Evolutionary conservation across 2,888 invertebrate genomes (phyloP).

Genomic region (Coecobrya sp.): DNA sequence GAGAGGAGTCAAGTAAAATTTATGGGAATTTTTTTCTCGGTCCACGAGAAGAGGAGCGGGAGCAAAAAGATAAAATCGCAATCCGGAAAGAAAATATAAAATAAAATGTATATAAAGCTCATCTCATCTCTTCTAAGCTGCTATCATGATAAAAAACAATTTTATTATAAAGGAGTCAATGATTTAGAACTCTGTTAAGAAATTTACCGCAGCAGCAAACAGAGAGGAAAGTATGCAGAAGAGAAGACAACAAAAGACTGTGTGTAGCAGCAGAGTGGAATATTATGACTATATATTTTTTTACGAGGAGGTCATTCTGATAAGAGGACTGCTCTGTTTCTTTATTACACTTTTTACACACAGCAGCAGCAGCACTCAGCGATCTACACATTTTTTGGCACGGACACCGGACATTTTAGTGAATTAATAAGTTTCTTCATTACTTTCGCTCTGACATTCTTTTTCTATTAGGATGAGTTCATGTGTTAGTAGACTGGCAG

Average conservation of each 20-base stretch:
- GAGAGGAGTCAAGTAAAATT: constrained; percentile 36
- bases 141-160: constrained; percentile 30
- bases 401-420: constrained; percentile 33
- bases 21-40: constrained; percentile 51
- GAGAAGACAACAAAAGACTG: not conserved
- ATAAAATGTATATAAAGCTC: not conserved
- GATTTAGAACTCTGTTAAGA: constrained; percentile 41
- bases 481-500: constrained; percentile 1
- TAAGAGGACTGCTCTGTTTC: not conserved
- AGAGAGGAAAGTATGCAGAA: not conserved
- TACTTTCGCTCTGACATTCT: not conserved
- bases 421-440: constrained; percentile 32
- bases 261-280: not conserved
- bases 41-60: not conserved
- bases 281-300: not conserved
- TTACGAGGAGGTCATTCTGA: constrained; percentile 34
- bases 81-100: constrained; percentile 53
- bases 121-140: not conserved
- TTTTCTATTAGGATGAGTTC: not conserved
- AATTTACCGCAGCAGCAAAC: not conserved
- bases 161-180: constrained; percentile 40
- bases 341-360: constrained; percentile 24
- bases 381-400: constrained; percentile 27
- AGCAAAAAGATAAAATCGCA: constrained; percentile 37
- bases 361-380: not conserved